Evolutionary conservation across 2,113 vertebrate species (phyloP), one percentile per base, ranked within the genome.

Genomic region (Protomyctophum bolini): DNA sequence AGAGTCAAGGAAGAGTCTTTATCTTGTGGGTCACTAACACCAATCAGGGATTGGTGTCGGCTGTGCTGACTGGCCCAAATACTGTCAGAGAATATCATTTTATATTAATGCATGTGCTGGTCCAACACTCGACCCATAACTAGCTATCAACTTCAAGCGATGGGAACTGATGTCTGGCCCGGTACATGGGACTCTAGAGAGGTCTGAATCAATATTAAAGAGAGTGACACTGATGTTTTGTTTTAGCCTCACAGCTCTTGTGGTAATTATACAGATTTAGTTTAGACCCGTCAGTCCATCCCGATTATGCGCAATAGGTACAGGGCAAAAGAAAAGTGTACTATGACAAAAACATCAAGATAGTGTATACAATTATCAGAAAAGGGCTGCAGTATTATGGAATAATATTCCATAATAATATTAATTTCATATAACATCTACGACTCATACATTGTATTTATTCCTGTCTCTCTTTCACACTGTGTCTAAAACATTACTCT

Each of bases 91-190:
- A 71, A 79, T 76, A 76, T 74, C 58, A 28, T 46, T 62, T 45
- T 58, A 60, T 58, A 71, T 73, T 49, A 72, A 83, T 77, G 63
- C 69, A 83, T 61, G 60, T 49, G 33, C 49, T 61, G 47, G 68
- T 82, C 70, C 64, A 70, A 81, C 62, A 49, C 8, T 46, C 47
- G 61, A 51, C 57, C 15, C 69, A 54, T 66, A 65, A 77, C 70
- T 68, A 57, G 70, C 56, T 33, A 79, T 81, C 70, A n/a, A n/a
- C n/a, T n/a, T n/a, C n/a, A 75, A 70, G 61, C 63, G 58, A 56
- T 69, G 72, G 74, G 48, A 80, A 85, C 6, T 59, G 80, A 79
- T 77, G 56, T 10, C 28, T 76, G 67, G 41, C 72, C 41, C 67
- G 62, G 64, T 14, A 57, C 21, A 12, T 46, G 15, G 59, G 49